Evolutionary conservation across 2,113 vertebrate species (phyloP), one percentile per base, ranked within the genome.

Genomic region (Tursiops truncatus): DNA sequence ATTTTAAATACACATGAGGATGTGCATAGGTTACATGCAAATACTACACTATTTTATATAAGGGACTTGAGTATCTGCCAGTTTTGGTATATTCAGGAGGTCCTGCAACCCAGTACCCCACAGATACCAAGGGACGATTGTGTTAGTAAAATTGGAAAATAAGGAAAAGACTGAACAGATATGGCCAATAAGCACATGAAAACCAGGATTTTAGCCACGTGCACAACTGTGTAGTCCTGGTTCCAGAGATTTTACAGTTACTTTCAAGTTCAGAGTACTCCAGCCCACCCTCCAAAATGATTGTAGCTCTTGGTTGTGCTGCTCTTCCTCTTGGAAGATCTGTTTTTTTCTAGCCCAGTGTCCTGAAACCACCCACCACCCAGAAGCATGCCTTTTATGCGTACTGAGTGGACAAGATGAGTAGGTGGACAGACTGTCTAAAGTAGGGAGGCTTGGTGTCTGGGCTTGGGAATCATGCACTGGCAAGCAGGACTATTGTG

Each of bases 101-200:
- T 21, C 56, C 18, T 58, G 56, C 17, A 58, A 58, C 6, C 20
- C 56, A 58, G 3, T 58, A 18, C 7, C 20, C 20, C 56, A 58
- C 56, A 58, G 56, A 58, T 58, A 58, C 6, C 20, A 21, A 58
- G 56, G 56, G 56, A 58, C 56, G 20, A 20, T 21, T 21, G 56
- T 58, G 56, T 58, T 58, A 58, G 56, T 58, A 58, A 58, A 58
- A 58, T 21, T 58, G 20, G 56, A 58, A 44, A 83, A 83, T 41
- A 58, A 44, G 65, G 56, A 53, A 62, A 83, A 79, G 44, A 94
- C 89, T 94, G 36, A 73, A 41, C 62, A 74, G 25, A 20, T 20
- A 18, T 73, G 65, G 31, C 67, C 79, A 63, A 53, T 33, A 79
- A 79, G 7, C 18, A 89, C 70, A 33, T 68, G 41, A 53, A 70